Base-by-base conservation (phyloP, 2,888 invertebrate species). In the Rhagium mordax region DNA sequence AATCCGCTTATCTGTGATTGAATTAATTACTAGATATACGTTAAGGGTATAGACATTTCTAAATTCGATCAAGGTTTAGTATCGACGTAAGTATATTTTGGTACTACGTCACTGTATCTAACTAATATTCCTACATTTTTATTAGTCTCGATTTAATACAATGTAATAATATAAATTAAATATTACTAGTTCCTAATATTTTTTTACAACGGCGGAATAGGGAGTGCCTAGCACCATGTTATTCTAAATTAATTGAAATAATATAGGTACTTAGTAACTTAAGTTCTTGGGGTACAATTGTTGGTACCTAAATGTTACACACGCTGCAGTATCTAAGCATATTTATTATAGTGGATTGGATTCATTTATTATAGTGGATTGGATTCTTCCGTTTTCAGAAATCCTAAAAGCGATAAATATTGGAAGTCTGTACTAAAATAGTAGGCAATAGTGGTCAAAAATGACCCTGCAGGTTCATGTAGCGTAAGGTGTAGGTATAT, bases 11-110 rank as follows among this genome's bases (percentile, higher is more conserved):
- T 64, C 64, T 64, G 8, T 49, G 49, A 48, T 49, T 27, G 49
- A 64, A 51, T 49, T 64, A 64, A 64, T 64, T 64, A 49, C 55
- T 10, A n/a, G n/a, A n/a, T n/a, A 53, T 24, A 55, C n/a, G 41
- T 55, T 24, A 24, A 6, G n/a, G 24, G 48, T 47, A 20, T 18
- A n/a, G n/a, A 16, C 20, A 20, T 49, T 49, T 49, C 49, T 65
- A 65, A 65, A 53, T 29, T 53, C 65, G 65, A 53, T 27, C 65
- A 65, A 65, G 65, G 65, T 41, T 53, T 41, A 33, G 29, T 33
- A 53, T 65, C 27, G 27, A 64, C 64, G 49, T 49, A 64, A 24
- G 41, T n/a, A 33, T 29, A 65, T 65, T 64, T 64, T 64, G 49
- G 10, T 65, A 53, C 27, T 21, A 53, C 65, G 65, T 65, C 65